Percentiles rank a stretch among this genome's conserved stretches.
These are phyloP conservation scores for Eutrigla gurnardus DNA, from an alignment of 2,797 vertebrate species.

Conservation along the genomic window DNA sequence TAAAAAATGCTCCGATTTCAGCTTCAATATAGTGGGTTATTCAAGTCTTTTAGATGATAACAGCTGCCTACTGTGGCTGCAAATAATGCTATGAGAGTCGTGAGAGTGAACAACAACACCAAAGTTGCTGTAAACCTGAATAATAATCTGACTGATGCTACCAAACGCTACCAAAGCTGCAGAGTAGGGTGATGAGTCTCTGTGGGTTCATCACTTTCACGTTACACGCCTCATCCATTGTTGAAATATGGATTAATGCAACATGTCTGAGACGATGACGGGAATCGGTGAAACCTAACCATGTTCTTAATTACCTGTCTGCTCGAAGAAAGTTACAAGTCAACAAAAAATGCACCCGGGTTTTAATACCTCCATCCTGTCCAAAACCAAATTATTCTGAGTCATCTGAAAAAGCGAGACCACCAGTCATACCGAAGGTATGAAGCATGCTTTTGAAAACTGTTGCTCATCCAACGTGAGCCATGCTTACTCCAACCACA, in stretches of 20 bases:
- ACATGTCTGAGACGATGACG: conserved; percentile 21
- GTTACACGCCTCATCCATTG: background rate
- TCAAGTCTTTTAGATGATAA: background rate
- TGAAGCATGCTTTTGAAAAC: conserved; percentile 43
- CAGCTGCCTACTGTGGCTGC: background rate
- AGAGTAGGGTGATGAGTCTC: background rate
- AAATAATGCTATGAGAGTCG: background rate
- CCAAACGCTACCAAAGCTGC: no score
- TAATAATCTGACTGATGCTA: no score
- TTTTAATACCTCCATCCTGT: conserved; percentile 32
- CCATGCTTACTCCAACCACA: conserved; percentile 59
- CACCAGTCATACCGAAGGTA: conserved; percentile 53
- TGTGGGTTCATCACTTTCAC: background rate
- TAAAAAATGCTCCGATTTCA: background rate
- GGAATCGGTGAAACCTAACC: conserved; percentile 24
- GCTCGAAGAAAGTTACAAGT: conserved; percentile 28
- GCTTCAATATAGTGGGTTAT: no score
- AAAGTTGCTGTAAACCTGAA: background rate
- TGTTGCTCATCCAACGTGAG: conserved; percentile 47
- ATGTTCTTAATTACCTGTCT: background rate
- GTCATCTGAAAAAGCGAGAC: conserved; percentile 57
- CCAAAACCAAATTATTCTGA: conserved; percentile 55
- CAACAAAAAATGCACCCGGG: conserved; percentile 21
- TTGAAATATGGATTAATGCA: background rate
- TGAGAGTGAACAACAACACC: conserved; percentile 3